Evolutionary conservation across 37 sponge, comb jelly and placozoan genomes (phyloP).

Genomic region (Cladorhizidae sp.): DNA sequence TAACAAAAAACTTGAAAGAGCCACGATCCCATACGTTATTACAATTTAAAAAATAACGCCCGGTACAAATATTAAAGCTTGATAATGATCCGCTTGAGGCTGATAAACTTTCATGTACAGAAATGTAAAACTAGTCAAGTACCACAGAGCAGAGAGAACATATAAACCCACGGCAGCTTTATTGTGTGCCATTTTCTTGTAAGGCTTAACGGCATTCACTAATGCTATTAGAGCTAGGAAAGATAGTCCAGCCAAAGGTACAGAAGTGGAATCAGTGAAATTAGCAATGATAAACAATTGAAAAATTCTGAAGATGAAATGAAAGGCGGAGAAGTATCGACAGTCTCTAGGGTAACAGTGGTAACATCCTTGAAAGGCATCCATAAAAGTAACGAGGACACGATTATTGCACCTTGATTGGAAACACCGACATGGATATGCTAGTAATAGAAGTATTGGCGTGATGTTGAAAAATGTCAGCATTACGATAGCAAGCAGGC

Average conservation of each 20-base stretch:
- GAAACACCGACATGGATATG: conserved; percentile 2
- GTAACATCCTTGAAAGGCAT: conserved; percentile 13
- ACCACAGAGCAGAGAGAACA: too few relatives aligned
- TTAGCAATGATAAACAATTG: neutral
- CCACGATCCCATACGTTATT: too few relatives aligned
- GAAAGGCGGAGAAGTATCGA: neutral
- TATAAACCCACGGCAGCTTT: conserved; percentile 48
- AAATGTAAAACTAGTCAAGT: too few relatives aligned
- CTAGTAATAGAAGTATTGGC: neutral
- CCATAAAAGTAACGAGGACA: neutral
- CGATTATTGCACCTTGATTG: neutral
- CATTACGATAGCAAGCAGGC: neutral
- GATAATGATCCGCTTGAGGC: too few relatives aligned
- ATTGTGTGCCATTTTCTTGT: conserved; percentile 50
- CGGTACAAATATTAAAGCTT: too few relatives aligned
- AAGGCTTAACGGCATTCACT: conserved; percentile 15
- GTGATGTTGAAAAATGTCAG: neutral
- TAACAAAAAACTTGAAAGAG: too few relatives aligned
- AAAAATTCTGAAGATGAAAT: neutral
- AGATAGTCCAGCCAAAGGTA: neutral
- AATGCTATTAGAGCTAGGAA: neutral
- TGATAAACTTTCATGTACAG: too few relatives aligned
- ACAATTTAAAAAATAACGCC: too few relatives aligned
- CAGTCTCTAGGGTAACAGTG: neutral
- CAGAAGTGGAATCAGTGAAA: neutral